Evolutionary conservation across 2,797 vertebrate species (phyloP), one percentile per base, ranked within the genome.

Genomic region (Podargus strigoides): DNA sequence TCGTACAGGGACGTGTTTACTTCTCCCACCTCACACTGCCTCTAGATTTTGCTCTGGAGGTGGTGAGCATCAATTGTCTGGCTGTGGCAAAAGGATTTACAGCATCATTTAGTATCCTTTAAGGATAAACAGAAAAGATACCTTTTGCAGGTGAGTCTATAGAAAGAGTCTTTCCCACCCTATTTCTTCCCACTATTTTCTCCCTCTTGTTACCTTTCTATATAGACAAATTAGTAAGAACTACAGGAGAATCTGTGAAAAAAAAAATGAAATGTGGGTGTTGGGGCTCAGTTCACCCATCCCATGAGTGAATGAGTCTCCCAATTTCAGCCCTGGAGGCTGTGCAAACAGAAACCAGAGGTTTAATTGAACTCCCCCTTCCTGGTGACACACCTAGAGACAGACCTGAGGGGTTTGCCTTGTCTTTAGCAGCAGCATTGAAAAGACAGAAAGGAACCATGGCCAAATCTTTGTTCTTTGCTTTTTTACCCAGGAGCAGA

Each of bases 381-480:
- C 32, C 60, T 37, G 34, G 15, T 73, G 30, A 22, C 69, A 36
- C 14, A 12, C 21, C 26, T 4, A 30, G 62, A 42, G 32, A 34
- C 32, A 49, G 49, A 56, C 32, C 14, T 17, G 12, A 50, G 36
- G 53, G 8, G 81, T 78, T 78, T 19, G 24, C 14, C 22, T 22
- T 8, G 2, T 17, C 9, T 39, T 56, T 28, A 7, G 5, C 53
- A 24, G 14, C 13, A 56, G 23, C 41, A 44, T 4, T 30, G 53
- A 20, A 17, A 67, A 23, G 49, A 47, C 1, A 4, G 41, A 78
- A 72, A 68, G 32, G 39, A 55, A 41, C 10, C 0, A 0, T 26
- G 32, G 15, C 27, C 49, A 36, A 24, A 82, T 30, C 50, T 49
- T 60, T 14, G 10, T 21, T 75, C 15, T 81, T 58, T 63, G 30